Conservation (phyloP, 2,888 invertebrate species). For the Sphaeridia pumilis region DNA sequence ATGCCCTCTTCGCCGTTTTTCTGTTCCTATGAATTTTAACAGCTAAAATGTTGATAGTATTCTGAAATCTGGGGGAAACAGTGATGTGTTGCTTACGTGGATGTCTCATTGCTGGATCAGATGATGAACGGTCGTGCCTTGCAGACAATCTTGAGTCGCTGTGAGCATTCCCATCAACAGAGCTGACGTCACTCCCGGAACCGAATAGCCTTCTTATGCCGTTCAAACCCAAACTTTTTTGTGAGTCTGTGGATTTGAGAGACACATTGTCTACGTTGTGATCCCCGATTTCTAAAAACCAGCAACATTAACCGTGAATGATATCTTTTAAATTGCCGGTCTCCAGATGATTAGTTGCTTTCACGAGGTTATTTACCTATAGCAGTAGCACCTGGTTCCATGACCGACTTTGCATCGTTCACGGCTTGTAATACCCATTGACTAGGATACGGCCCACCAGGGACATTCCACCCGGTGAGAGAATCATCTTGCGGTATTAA, state of each 20-base stretch:
- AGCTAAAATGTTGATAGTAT: too few relatives aligned
- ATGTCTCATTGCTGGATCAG: too few relatives aligned
- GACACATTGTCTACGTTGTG: conserved; percentile 26
- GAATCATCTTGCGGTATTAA: conserved; percentile 32
- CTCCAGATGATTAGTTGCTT: too few relatives aligned
- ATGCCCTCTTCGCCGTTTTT: not conserved
- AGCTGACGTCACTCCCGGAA: conserved; percentile 31
- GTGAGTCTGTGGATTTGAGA: conserved; percentile 31
- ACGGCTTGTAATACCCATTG: conserved; percentile 36
- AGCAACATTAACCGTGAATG: conserved; percentile 12
- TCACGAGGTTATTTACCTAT: too few relatives aligned
- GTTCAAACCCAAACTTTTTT: conserved; percentile 43
- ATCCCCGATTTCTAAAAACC: not conserved
- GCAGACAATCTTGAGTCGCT: too few relatives aligned
- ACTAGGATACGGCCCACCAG: conserved; percentile 33
- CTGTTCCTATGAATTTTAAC: too few relatives aligned
- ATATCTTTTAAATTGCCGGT: too few relatives aligned
- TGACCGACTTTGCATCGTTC: conserved; percentile 31
- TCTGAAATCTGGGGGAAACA: too few relatives aligned
- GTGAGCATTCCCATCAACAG: too few relatives aligned
- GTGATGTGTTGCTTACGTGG: too few relatives aligned
- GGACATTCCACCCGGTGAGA: conserved; percentile 30
- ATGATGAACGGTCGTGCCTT: too few relatives aligned
- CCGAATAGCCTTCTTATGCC: conserved; percentile 56
- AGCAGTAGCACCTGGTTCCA: too few relatives aligned